Conservation (phyloP, 2,797 vertebrate species). For the Danio choprae region DNA sequence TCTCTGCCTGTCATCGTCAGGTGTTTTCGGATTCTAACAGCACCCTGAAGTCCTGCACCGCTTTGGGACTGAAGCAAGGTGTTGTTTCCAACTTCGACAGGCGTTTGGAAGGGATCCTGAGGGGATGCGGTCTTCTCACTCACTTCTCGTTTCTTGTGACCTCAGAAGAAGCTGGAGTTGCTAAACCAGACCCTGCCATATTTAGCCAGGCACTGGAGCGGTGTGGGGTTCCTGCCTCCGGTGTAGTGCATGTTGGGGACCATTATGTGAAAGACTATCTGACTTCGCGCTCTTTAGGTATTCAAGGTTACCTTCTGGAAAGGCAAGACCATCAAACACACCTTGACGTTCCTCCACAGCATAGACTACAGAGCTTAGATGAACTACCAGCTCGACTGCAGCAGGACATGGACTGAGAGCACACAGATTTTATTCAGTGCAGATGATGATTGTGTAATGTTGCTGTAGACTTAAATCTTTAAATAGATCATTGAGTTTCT, state of each 20-base stretch:
- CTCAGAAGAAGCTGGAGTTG: slow-evolving; percentile 83
- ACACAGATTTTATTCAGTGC: background rate
- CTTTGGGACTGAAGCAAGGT: slow-evolving; percentile 82
- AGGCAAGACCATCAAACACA: slow-evolving; percentile 51
- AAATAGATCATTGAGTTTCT: too few relatives aligned
- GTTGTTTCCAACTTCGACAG: slow-evolving; percentile 93
- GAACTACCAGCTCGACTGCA: slow-evolving; percentile 72
- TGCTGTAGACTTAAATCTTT: too few relatives aligned
- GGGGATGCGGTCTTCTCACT: slow-evolving; percentile 76
- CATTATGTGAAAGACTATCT: slow-evolving; percentile 86
- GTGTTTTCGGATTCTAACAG: slow-evolving; percentile 81
- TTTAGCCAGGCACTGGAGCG: slow-evolving; percentile 82
- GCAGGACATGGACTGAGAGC: slow-evolving; percentile 60
- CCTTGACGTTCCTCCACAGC: slow-evolving; percentile 70
- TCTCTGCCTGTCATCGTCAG: slow-evolving; percentile 58
- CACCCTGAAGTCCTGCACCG: slow-evolving; percentile 78
- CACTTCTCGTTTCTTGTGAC: slow-evolving; percentile 90
- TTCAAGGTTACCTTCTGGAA: slow-evolving; percentile 85
- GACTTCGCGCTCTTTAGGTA: slow-evolving; percentile 82
- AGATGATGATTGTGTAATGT: background rate
- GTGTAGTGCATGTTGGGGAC: slow-evolving; percentile 87
- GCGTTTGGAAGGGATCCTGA: slow-evolving; percentile 84
- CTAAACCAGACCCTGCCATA: slow-evolving; percentile 86
- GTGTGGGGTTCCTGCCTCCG: slow-evolving; percentile 67
- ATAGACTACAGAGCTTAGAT: slow-evolving; percentile 73